A percentile compares a stretch with the other conserved stretches of the same genome.
Evolutionary conservation across 2,797 vertebrate genomes (phyloP).

Genomic region (Phaenicophaeus curvirostris): DNA sequence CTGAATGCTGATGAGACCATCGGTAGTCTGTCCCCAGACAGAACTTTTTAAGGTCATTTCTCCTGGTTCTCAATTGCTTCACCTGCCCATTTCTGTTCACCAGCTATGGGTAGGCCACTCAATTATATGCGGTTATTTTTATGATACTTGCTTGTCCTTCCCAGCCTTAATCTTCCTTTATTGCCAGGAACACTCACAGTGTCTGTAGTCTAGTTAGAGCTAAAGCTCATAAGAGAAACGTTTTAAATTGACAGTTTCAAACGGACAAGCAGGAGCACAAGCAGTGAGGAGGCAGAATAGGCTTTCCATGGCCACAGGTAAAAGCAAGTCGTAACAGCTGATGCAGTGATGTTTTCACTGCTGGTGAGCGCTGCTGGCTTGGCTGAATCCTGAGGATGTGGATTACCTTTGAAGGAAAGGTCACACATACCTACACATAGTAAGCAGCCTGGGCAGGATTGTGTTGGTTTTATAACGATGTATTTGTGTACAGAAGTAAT

Average conservation of each 20-base stretch:
- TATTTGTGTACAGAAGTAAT: too few species aligned
- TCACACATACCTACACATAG: accelerated
- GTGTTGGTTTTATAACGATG: background rate
- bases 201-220: constrained; percentile 37
- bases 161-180: constrained; percentile 31
- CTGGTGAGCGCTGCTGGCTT: background rate
- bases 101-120: constrained; percentile 12
- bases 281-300: background rate
- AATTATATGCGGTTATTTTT: constrained; percentile 50
- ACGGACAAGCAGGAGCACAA: background rate
- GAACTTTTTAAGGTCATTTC: constrained; percentile 66
- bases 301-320: background rate
- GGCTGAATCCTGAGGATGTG: background rate
- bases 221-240: constrained; percentile 7
- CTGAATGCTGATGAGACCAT: constrained; percentile 71
- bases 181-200: background rate
- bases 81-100: constrained; percentile 33
- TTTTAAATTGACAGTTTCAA: constrained; percentile 31
- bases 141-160: constrained; percentile 40
- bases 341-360: background rate
- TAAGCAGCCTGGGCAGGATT: background rate
- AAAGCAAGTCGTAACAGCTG: accelerated
- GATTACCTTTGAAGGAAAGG: background rate
- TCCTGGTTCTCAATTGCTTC: constrained; percentile 14
- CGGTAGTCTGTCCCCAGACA: constrained; percentile 40